phyloP scores from a whole-genome alignment of 2,888 invertebrate genomes.

The Drosophila paranaensis region DNA sequence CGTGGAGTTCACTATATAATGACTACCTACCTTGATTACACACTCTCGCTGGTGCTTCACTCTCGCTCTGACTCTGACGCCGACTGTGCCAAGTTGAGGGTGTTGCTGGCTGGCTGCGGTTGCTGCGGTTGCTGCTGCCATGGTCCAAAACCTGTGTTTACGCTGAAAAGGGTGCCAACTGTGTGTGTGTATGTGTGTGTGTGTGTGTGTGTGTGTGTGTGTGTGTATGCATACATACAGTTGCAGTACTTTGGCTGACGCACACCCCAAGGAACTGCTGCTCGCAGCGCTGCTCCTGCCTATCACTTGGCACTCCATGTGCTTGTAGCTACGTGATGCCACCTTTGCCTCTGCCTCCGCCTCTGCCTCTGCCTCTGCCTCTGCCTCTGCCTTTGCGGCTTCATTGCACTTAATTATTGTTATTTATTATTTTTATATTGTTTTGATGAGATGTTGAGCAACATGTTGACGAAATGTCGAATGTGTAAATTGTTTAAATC shows the following conservation, averaged over 20 bases:
- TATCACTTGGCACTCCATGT: conserved; percentile 13
- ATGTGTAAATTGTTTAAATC: conserved; percentile 81
- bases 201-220: background rate
- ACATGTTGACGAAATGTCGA: conserved; percentile 82
- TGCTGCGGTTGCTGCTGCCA: conserved; percentile 19
- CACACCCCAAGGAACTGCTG: conserved; percentile 32
- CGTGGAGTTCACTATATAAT: conserved; percentile 71
- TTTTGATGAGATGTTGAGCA: conserved; percentile 80
- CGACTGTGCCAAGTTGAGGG: conserved; percentile 56
- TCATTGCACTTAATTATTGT: conserved; percentile 84
- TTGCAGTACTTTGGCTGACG: conserved; percentile 43
- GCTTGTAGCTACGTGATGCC: conserved; percentile 34
- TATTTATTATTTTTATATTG: conserved; percentile 84
- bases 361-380: background rate
- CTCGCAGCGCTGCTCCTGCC: conserved; percentile 5
- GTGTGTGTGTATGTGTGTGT: background rate
- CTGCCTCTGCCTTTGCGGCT: conserved; percentile 59
- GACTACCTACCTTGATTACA: conserved; percentile 79
- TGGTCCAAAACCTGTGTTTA: conserved; percentile 81
- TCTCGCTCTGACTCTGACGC: conserved; percentile 19
- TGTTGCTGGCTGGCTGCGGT: conserved; percentile 44
- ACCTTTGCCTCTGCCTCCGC: conserved; percentile 8
- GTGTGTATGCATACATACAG: background rate
- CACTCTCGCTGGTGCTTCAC: conserved; percentile 46
- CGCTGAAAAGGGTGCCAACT: conserved; percentile 83